A percentile compares a stretch with the other conserved stretches of the same genome.
Conservation (phyloP, 2,113 vertebrate species). For the Crotophaga sulcirostris region DNA sequence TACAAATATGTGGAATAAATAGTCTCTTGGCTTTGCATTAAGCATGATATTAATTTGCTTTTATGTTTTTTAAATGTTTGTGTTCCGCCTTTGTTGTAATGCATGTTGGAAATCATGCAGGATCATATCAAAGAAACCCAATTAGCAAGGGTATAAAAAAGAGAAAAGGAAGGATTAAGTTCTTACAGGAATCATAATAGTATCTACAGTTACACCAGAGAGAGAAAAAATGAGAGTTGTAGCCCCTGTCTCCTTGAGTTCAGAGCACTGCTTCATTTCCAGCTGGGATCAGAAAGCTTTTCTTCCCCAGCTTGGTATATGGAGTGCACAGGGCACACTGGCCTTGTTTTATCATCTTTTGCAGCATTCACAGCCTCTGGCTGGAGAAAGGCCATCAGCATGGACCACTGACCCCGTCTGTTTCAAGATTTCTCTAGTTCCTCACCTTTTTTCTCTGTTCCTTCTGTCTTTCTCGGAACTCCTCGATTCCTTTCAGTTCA, state of each 20-base stretch:
- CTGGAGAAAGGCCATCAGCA: background rate
- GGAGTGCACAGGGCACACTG: background rate
- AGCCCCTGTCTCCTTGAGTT: background rate
- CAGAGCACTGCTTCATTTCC: background rate
- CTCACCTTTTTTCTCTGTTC: slow-evolving; percentile 93
- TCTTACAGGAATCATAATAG: slow-evolving; percentile 29
- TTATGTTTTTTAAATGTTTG: background rate
- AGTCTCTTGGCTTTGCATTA: background rate
- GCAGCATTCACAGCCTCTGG: background rate
- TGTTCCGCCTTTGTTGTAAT: background rate
- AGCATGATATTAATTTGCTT: background rate
- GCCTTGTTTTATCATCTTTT: background rate
- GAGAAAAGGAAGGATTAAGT: slow-evolving; percentile 18
- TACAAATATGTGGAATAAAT: background rate
- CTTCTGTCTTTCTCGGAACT: slow-evolving; percentile 93
- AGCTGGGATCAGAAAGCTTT: slow-evolving; percentile 9
- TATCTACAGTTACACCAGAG: background rate
- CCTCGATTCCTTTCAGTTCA: slow-evolving; percentile 89
- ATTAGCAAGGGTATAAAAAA: background rate
- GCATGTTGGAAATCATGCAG: background rate
- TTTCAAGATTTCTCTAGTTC: background rate
- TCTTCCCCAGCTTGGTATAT: background rate
- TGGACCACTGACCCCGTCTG: background rate
- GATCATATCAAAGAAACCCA: background rate
- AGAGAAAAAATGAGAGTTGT: slow-evolving; percentile 5